These are phyloP conservation scores for Pygmarrhopalites habei DNA, from an alignment of 1,140 invertebrate genomes.

Conservation along the genomic window DNA sequence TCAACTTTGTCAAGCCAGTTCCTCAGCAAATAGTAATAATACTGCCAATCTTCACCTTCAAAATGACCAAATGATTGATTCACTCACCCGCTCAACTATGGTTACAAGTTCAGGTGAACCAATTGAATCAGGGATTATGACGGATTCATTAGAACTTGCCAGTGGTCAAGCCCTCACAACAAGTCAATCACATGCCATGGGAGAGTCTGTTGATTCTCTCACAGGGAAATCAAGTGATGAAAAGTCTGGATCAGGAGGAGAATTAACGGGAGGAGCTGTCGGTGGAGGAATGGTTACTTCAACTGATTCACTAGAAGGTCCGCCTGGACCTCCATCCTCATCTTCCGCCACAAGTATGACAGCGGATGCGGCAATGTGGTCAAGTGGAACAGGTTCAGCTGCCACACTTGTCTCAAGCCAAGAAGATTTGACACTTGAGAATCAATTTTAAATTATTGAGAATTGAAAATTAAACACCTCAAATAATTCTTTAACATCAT, in stretches of 20 bases:
- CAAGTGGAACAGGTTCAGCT: slow-evolving; percentile 30
- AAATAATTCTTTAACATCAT: no score
- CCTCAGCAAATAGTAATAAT: neutral
- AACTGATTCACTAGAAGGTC: slow-evolving; percentile 55
- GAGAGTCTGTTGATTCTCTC: slow-evolving; percentile 39
- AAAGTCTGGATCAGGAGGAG: slow-evolving; percentile 14
- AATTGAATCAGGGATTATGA: slow-evolving; percentile 31
- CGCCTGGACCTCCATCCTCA: slow-evolving; percentile 27
- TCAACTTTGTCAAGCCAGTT: slow-evolving; percentile 14
- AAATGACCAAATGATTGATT: slow-evolving; percentile 37
- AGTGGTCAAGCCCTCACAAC: slow-evolving; percentile 18
- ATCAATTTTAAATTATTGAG: no score
- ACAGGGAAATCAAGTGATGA: slow-evolving; percentile 21
- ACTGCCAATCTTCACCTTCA: neutral
- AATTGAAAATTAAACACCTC: no score
- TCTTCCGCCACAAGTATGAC: slow-evolving; percentile 33
- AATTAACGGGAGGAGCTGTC: neutral
- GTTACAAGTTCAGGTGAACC: neutral
- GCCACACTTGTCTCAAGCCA: slow-evolving; percentile 33
- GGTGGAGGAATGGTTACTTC: slow-evolving; percentile 46
- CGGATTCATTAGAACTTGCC: slow-evolving; percentile 39
- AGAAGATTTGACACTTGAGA: slow-evolving; percentile 34
- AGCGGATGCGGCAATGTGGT: slow-evolving; percentile 37
- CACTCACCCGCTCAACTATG: neutral
- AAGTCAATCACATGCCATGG: slow-evolving; percentile 35